These are phyloP conservation scores for Schizothorax lantsangensis DNA, from an alignment of 2,797 vertebrate species.

Conservation along the genomic window DNA sequence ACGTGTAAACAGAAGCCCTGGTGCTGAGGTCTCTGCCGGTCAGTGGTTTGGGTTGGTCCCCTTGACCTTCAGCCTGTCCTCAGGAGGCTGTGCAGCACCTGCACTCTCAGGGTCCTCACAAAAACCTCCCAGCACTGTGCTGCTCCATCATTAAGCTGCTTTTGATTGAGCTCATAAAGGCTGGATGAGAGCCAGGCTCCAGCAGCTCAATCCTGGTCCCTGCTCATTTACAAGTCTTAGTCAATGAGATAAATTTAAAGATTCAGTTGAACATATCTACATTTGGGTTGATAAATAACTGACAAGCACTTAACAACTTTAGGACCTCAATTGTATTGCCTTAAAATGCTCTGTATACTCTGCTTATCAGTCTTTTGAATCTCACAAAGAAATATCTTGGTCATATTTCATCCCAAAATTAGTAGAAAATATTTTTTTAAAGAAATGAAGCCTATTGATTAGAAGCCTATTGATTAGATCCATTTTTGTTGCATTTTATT, in stretches of 20 bases:
- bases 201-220: constrained; percentile 67
- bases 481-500: not conserved
- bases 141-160: constrained; percentile 69
- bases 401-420: not conserved
- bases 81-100: constrained; percentile 43
- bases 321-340: not conserved
- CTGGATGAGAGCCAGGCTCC: constrained; percentile 65
- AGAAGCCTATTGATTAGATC: not conserved
- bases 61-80: constrained; percentile 63
- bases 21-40: not conserved
- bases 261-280: not conserved
- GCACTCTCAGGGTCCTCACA: constrained; percentile 56
- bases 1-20: constrained; percentile 9
- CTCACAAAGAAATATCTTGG: not conserved
- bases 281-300: not conserved
- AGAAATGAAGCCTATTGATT: not conserved
- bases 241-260: constrained; percentile 1
- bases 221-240: constrained; percentile 44
- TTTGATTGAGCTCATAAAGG: constrained; percentile 72
- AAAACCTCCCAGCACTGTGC: constrained; percentile 56
- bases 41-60: constrained; percentile 24
- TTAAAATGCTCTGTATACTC: not conserved
- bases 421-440: not conserved
- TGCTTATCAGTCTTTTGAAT: not conserved
- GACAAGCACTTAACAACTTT: not conserved